Evolutionary conservation across 2,888 invertebrate species (phyloP), one percentile per base, ranked within the genome.

Genomic region (Amphipyra berbera): DNA sequence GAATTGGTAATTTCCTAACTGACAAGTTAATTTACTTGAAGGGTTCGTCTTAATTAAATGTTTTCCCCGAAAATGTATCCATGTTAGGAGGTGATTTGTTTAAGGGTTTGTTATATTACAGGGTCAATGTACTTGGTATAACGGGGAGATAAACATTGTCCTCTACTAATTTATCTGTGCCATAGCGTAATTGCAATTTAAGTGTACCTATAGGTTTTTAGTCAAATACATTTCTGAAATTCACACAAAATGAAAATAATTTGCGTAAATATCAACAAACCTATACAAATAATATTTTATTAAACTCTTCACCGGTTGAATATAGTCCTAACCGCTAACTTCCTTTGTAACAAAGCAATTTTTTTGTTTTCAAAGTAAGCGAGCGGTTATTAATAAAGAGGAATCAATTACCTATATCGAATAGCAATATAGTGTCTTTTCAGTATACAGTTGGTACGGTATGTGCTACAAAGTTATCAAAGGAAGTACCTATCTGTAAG

Each of bases 1-100:
- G 79, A 90, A 91, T 90, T 88, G 83, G 79, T 84, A 86, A 89
- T 89, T 89, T 88, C 87, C 89, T 86, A 85, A 78, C 79, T 73
- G 81, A 82, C 79, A 79, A 84, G 75, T 79, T 86, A 85, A 88
- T 88, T 83, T 82, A 70, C 76, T 81, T 73, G 52, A 49, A 52
- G 57, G 61, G 68, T 62, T 45, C 63, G 35, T 55, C 59, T 71
- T 73, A 68, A 76, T 76, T 73, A 68, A 76, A 73, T 79, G 50
- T 56, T 50, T 58, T 63, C 46, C 14, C 37, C 15, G n/a, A 44
- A 59, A 52, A 61, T 42, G 7, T 66, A 9, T 40, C 6, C 12
- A 13, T 50, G 13, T 55, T 13, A 12, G 41, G 14, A 45, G 8
- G 8, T 46, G 21, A 54, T 67, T 50, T 58, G 9, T 61, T 55